Conservation (phyloP, 2,797 vertebrate genomes). For the Pteropus rufus region DNA sequence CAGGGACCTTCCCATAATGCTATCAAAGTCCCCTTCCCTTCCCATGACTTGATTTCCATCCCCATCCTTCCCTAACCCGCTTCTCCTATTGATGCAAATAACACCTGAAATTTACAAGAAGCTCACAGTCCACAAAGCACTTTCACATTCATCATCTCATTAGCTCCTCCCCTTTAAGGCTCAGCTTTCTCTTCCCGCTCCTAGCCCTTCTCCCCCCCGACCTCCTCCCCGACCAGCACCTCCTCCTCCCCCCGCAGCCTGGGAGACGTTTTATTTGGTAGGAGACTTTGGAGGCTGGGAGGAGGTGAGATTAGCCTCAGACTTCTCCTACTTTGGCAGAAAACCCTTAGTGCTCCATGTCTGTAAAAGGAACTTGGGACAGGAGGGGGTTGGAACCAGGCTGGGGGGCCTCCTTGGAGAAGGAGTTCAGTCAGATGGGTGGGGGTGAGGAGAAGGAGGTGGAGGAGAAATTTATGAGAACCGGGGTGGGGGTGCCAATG, state of each 20-base stretch:
- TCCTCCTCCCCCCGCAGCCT: not conserved
- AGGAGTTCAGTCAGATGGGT: not conserved
- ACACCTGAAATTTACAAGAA: not conserved
- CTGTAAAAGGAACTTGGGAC: slow-evolving; percentile 81
- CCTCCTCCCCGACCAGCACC: not conserved
- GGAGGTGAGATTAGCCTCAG: slow-evolving; percentile 57
- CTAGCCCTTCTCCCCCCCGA: not conserved
- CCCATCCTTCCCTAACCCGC: no score
- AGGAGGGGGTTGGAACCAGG: not conserved
- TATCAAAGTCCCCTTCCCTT: not conserved
- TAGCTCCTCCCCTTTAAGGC: not conserved
- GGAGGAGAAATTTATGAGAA: not conserved
- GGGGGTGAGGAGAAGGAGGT: not conserved
- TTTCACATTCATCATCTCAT: not conserved
- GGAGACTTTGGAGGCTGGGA: slow-evolving; percentile 14
- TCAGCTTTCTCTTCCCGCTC: not conserved
- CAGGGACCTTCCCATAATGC: not conserved
- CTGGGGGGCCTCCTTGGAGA: not conserved
- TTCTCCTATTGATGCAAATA: not conserved
- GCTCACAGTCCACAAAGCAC: not conserved
- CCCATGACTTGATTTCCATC: accelerated
- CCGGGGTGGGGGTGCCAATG: not conserved
- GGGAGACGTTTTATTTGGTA: slow-evolving; percentile 50
- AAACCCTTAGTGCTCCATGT: slow-evolving; percentile 58
- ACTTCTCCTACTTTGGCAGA: slow-evolving; percentile 84